phyloP scores from a whole-genome alignment of 2,113 vertebrate species.

The Gorsachius goisagi region DNA sequence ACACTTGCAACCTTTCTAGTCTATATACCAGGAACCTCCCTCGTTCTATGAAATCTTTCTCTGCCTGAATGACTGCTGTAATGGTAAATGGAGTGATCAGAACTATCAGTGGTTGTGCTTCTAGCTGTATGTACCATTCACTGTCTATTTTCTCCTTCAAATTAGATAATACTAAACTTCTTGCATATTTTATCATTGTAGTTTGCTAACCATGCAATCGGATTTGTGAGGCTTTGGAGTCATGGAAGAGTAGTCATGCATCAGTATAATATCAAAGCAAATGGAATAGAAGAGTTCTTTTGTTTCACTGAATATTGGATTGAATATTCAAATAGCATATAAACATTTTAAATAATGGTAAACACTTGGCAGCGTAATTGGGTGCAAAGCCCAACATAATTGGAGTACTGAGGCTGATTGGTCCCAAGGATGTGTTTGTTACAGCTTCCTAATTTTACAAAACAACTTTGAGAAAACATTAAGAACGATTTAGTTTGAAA shows the following conservation, averaged over 20 bases:
- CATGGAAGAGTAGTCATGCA: slow-evolving; percentile 8
- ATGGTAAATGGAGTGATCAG: not conserved
- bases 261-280: slow-evolving; percentile 43
- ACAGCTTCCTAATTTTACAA: slow-evolving; percentile 7
- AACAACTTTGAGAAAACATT: not conserved
- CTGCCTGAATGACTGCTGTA: not conserved
- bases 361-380: not conserved
- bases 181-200: slow-evolving; percentile 48
- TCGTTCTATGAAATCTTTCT: slow-evolving; percentile 35
- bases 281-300: slow-evolving; percentile 36
- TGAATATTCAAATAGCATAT: slow-evolving; percentile 60
- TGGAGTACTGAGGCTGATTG: slow-evolving; percentile 4
- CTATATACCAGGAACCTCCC: not conserved
- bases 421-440: not conserved
- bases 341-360: slow-evolving; percentile 49
- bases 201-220: not conserved
- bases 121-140: not conserved
- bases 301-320: slow-evolving; percentile 41
- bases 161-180: slow-evolving; percentile 38
- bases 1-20: not conserved
- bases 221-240: slow-evolving; percentile 44
- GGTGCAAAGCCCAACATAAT: slow-evolving; percentile 27
- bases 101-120: slow-evolving; percentile 1
- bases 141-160: slow-evolving; percentile 12
- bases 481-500: not conserved